Percentiles rank a stretch among this genome's conserved stretches.
These are phyloP conservation scores for Oscheius onirici DNA, from an alignment of 2,888 invertebrate species.

Conservation along the genomic window DNA sequence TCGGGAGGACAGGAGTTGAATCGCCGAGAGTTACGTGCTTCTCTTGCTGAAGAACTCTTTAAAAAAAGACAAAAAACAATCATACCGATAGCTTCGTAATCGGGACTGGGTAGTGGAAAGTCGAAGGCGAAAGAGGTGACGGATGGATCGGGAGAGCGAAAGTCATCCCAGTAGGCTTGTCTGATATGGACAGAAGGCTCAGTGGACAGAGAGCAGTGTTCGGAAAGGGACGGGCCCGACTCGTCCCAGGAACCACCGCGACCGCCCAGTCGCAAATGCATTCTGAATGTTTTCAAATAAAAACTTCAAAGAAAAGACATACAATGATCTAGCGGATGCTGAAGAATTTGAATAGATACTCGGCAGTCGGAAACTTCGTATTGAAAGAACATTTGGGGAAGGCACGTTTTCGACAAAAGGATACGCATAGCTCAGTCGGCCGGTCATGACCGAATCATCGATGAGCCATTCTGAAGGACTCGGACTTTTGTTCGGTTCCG, in stretches of 20 bases:
- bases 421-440: constrained; percentile 28
- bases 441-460: constrained; percentile 29
- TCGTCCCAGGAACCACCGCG: constrained; percentile 65
- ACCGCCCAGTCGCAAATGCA: constrained; percentile 13
- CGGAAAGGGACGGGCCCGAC: constrained; percentile 64
- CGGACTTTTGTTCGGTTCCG: constrained; percentile 16
- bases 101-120: constrained; percentile 59
- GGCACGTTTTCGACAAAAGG: constrained; percentile 35
- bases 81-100: constrained; percentile 57
- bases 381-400: constrained; percentile 38
- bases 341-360: constrained; percentile 63
- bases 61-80: not conserved
- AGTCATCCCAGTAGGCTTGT: constrained; percentile 62
- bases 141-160: constrained; percentile 66
- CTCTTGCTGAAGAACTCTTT: constrained; percentile 44
- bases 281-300: constrained; percentile 5
- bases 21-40: constrained; percentile 51
- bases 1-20: constrained; percentile 53
- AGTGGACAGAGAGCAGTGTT: constrained; percentile 67
- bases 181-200: constrained; percentile 66
- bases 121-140: constrained; percentile 65
- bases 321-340: constrained; percentile 59
- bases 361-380: constrained; percentile 46
- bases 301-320: constrained; percentile 30
- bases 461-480: constrained; percentile 32